phyloP scores from a whole-genome alignment of 2,797 vertebrate genomes.

The Fratercula arctica region DNA sequence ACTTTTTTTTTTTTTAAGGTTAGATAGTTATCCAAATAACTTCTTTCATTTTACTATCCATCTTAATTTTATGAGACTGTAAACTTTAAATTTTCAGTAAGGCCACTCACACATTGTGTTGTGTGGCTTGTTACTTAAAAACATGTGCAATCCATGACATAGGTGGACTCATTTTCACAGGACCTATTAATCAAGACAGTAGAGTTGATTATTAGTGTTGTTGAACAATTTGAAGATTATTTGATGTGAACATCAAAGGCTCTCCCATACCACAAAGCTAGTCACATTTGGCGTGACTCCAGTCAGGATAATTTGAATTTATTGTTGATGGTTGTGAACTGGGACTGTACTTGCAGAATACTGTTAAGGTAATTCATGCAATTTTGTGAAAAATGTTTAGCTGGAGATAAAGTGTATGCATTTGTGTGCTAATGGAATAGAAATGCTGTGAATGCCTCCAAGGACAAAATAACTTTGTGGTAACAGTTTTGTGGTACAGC shows the following conservation, averaged over 20 bases:
- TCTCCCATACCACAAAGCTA: not conserved
- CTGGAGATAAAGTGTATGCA: not conserved
- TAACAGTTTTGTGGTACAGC: not conserved
- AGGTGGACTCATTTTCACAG: not conserved
- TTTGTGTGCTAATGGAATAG: not conserved
- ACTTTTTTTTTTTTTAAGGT: too few relatives aligned
- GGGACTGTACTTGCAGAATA: not conserved
- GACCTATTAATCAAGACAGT: not conserved
- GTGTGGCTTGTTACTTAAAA: not conserved
- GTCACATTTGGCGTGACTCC: not conserved
- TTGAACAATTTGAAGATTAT: not conserved
- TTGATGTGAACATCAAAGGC: not conserved
- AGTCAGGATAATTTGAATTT: not conserved
- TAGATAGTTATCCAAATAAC: not conserved
- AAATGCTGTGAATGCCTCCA: not conserved
- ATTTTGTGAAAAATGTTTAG: not conserved
- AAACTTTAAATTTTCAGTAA: not conserved
- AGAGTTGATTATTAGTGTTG: not conserved
- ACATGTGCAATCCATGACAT: fast-evolving
- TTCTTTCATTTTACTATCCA: not conserved
- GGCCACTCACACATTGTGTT: not conserved
- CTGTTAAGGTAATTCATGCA: not conserved
- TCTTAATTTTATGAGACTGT: not conserved
- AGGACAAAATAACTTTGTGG: not conserved
- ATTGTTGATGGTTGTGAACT: not conserved